phyloP scores from a whole-genome alignment of 2,888 invertebrate genomes.

The Galerucella calmariensis region DNA sequence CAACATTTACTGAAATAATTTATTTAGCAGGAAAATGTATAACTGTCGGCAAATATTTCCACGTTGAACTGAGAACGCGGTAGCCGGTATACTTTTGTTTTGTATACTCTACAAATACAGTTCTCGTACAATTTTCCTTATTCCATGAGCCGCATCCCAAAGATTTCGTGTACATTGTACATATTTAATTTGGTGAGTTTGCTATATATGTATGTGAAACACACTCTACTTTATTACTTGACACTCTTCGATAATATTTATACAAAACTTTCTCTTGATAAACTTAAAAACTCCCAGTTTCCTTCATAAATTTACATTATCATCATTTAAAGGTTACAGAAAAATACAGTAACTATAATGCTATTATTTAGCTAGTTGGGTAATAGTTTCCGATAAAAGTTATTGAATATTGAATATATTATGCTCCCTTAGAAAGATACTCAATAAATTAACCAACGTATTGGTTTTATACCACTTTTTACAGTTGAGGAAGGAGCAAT shows the following conservation, averaged over 20 bases:
- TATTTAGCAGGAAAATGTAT: conserved; percentile 67
- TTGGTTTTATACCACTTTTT: too few species aligned
- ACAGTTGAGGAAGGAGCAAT: too few species aligned
- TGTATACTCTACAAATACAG: conserved; percentile 48
- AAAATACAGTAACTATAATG: too few species aligned
- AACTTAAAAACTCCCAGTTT: too few species aligned
- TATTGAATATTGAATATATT: too few species aligned
- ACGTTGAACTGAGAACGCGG: conserved; percentile 58
- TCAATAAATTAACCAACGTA: too few species aligned
- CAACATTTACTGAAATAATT: conserved; percentile 67
- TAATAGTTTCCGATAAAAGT: too few species aligned
- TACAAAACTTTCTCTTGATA: not conserved
- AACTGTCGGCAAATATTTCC: conserved; percentile 67
- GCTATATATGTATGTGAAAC: conserved; percentile 46
- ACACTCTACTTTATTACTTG: conserved; percentile 59
- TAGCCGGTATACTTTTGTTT: conserved; percentile 44
- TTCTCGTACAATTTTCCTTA: conserved; percentile 62
- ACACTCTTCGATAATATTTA: conserved; percentile 50
- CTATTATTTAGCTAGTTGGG: too few species aligned
- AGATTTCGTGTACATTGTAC: conserved; percentile 61
- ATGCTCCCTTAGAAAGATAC: too few species aligned
- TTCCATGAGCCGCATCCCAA: conserved; percentile 60
- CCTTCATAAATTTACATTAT: too few species aligned
- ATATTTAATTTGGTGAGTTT: conserved; percentile 58
- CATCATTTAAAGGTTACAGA: too few species aligned